Conservation (phyloP, 2,113 vertebrate species). For the Benitochromis conjunctus region DNA sequence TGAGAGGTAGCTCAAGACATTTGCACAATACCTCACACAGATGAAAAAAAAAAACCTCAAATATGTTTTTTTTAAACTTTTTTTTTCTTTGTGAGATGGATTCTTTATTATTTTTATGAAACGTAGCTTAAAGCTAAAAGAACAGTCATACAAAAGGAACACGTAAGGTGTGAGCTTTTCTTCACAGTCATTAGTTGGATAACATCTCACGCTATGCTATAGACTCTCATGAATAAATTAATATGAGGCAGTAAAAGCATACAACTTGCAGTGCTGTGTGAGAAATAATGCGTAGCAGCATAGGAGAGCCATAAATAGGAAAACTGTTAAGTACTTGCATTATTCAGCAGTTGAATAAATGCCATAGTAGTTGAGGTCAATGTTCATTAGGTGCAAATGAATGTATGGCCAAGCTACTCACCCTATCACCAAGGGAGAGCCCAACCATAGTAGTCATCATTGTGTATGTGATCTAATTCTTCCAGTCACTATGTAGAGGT, state of each 20-base stretch:
- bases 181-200: neutral
- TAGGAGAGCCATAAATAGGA: neutral
- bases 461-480: neutral
- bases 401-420: neutral
- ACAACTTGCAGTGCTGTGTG: neutral
- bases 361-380: slow-evolving; percentile 4
- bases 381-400: slow-evolving; percentile 32
- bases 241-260: neutral
- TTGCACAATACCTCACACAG: neutral
- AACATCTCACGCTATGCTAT: neutral
- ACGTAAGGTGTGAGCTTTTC: neutral
- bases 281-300: neutral
- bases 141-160: neutral
- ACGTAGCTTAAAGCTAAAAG: neutral
- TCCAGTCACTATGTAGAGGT: neutral
- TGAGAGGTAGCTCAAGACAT: neutral
- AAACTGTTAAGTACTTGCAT: neutral
- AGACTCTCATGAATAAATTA: neutral
- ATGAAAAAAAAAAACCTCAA: neutral
- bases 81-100: neutral
- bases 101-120: neutral
- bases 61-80: neutral
- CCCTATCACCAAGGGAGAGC: neutral
- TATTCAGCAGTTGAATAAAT: slow-evolving; percentile 14
- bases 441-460: neutral